Base-by-base conservation (phyloP, 2,888 invertebrate genomes). In the Pseudococcus viburni region DNA sequence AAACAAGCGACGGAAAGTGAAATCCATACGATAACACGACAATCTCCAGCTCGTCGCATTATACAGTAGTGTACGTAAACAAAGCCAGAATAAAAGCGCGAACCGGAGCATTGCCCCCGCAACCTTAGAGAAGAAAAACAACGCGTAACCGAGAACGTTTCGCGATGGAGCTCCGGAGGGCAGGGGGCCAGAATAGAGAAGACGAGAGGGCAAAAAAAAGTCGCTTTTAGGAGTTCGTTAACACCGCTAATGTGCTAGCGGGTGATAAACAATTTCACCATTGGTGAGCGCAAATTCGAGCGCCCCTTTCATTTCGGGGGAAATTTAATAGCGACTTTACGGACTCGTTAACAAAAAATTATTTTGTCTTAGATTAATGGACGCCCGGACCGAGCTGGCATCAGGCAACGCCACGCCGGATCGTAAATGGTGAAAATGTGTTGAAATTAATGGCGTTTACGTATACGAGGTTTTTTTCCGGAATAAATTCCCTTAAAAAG, bases 191-290 rank as follows among this genome's bases (percentile, higher is more conserved):
- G 33, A 39, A 77, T 77, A 39, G 17, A 51, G 26, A 33, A 33
- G 26, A 33, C 26, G 26, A 1, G 26, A 51, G 51, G 5, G 51
- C 15, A 51, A 39, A 39, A 33, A 64, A 77, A 73, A 73, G 77
- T 77, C 77, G 33, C 77, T 77, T 77, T 77, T 77, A 17, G 77
- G 77, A 77, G 77, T 77, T 77, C 77, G 77, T 77, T 77, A 77
- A 77, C 77, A 77, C 39, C 77, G 77, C 77, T 77, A 77, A 77
- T 77, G 77, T 77, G 77, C 77, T 39, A 77, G 39, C 77, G 77
- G 77, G 77, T 77, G 77, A 39, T 77, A 26, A 77, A 77, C 77
- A 77, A 77, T 77, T 77, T 77, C 77, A 39, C 77, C 77, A 77
- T 77, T 77, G 26, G 77, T 33, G 8, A 46, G 8, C 12, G 77